Conservation (phyloP, 1,140 invertebrate species). For the Marisa cornuarietis region DNA sequence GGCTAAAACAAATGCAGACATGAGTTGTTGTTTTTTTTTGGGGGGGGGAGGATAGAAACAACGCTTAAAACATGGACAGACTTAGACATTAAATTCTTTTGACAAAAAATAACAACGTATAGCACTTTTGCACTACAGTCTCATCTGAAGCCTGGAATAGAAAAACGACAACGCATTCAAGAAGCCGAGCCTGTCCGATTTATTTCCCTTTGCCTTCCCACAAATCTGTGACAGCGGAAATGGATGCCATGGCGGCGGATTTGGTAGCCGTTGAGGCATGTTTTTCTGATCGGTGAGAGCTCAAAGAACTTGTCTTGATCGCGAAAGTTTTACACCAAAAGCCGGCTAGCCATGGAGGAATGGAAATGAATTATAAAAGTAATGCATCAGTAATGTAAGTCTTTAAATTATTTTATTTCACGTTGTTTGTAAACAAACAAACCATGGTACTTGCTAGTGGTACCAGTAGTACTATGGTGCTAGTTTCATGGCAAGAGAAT, state of each 20-base stretch:
- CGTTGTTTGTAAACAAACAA: constrained; percentile 7
- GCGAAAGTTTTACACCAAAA: neutral
- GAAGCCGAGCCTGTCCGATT: neutral
- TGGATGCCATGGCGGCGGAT: constrained; percentile 35
- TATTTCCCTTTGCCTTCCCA: constrained; percentile 23
- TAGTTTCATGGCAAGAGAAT: too few species aligned
- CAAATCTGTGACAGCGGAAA: constrained; percentile 26
- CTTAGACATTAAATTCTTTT: too few species aligned
- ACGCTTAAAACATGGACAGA: too few species aligned
- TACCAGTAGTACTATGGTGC: too few species aligned
- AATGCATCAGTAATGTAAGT: constrained; percentile 13
- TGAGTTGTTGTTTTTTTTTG: too few species aligned
- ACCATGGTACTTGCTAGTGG: too few species aligned
- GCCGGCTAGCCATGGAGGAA: neutral
- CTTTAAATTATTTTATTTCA: neutral
- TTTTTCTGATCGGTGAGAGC: constrained; percentile 20
- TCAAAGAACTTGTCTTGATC: constrained; percentile 2
- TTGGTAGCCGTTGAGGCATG: constrained; percentile 38
- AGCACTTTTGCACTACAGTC: neutral
- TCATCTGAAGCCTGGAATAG: too few species aligned
- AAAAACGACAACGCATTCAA: neutral
- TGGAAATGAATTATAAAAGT: constrained; percentile 13
- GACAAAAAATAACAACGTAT: neutral
- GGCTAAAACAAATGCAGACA: too few species aligned
- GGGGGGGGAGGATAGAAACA: too few species aligned